Conservation (phyloP, 2,797 vertebrate species). For the Oryzias sinensis region DNA sequence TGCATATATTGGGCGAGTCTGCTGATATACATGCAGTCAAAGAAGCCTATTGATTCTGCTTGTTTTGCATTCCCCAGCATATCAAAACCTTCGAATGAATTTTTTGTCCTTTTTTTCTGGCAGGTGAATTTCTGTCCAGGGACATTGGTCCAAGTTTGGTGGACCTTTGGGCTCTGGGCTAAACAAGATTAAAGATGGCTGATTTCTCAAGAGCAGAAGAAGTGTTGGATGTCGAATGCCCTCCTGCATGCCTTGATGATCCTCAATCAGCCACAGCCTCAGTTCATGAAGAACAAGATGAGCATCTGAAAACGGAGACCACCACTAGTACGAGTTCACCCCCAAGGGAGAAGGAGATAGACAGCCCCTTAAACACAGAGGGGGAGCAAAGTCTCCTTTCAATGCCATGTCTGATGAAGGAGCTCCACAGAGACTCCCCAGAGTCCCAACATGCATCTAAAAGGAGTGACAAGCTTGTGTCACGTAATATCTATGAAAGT, state of each 20-base stretch:
- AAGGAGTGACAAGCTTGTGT: constrained; percentile 84
- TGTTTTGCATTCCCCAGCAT: not conserved
- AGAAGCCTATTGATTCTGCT: not conserved
- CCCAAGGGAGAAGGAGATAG: constrained; percentile 75
- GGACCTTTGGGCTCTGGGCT: constrained; percentile 73
- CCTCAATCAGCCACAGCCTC: constrained; percentile 71
- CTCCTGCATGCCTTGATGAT: constrained; percentile 79
- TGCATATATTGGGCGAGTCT: not conserved
- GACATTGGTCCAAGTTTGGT: constrained; percentile 75
- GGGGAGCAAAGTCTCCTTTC: constrained; percentile 84
- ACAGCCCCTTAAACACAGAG: constrained; percentile 76
- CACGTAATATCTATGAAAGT: constrained; percentile 86
- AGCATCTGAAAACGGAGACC: constrained; percentile 81
- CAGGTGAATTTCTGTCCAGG: constrained; percentile 75
- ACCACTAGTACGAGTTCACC: constrained; percentile 74
- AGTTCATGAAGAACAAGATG: constrained; percentile 77
- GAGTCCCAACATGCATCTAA: constrained; percentile 90
- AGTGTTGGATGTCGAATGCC: constrained; percentile 83
- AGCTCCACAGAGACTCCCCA: constrained; percentile 88
- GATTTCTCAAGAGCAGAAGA: constrained; percentile 88
- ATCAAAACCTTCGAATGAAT: not conserved
- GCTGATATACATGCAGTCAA: not conserved
- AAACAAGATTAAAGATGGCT: constrained; percentile 94
- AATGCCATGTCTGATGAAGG: constrained; percentile 93
- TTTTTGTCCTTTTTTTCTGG: constrained; percentile 33